Percentiles rank a stretch among this genome's conserved stretches.
Evolutionary conservation across 2,888 invertebrate species (phyloP).

Genomic region (Rapana venosa): DNA sequence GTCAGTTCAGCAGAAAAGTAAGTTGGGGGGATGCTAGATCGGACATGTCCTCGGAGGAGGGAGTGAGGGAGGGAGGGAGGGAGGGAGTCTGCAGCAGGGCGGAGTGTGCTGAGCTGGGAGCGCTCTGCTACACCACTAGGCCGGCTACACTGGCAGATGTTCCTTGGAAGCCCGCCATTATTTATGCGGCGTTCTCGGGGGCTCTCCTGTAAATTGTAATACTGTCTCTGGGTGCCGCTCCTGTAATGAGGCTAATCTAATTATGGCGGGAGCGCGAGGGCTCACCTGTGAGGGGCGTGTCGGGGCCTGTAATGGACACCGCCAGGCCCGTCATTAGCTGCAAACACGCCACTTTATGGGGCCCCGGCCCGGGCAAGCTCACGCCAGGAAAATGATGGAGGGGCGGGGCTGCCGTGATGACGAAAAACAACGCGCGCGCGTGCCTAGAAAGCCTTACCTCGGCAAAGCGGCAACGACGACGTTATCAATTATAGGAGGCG

Average conservation of each 20-base stretch:
- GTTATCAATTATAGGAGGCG: conserved; percentile 47
- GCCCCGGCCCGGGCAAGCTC: conserved; percentile 33
- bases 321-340: conserved; percentile 39
- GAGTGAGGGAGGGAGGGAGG: no score
- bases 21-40: no score
- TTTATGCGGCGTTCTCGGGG: conserved; percentile 43
- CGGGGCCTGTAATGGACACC: conserved; percentile 44
- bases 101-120: no score
- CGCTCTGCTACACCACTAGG: neutral
- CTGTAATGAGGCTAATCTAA: conserved; percentile 47
- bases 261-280: conserved; percentile 41
- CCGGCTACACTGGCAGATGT: conserved; percentile 39
- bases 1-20: no score
- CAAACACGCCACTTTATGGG: conserved; percentile 45
- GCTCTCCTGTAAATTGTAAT: conserved; percentile 46
- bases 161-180: conserved; percentile 34
- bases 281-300: conserved; percentile 45
- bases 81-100: no score
- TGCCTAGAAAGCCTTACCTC: conserved; percentile 39
- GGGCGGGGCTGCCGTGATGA: conserved; percentile 44
- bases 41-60: no score
- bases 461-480: conserved; percentile 35
- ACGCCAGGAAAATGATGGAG: conserved; percentile 44
- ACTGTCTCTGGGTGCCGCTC: conserved; percentile 31
- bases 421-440: conserved; percentile 47